phyloP scores from a whole-genome alignment of 2,888 invertebrate species.

The Gymnocheta viridis region DNA sequence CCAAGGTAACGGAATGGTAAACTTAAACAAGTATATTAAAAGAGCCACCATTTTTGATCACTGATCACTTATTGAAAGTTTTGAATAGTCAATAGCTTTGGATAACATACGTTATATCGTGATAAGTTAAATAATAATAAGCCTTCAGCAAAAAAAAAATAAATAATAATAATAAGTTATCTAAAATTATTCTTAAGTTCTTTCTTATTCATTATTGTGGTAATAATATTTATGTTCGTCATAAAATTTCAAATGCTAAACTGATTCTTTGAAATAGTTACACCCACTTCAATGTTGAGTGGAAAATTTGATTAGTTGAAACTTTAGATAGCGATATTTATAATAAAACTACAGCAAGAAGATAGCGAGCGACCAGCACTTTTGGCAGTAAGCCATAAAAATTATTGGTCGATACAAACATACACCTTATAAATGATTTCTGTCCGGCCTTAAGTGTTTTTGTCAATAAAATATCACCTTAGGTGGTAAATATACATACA shows the following conservation, averaged over 20 bases:
- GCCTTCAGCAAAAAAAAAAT: no score
- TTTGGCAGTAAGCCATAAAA: conserved; percentile 23
- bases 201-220: background rate
- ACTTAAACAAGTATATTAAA: no score
- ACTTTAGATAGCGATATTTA: background rate
- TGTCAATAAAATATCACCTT: conserved; percentile 59
- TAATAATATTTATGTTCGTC: conserved; percentile 30
- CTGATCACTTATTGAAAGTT: no score
- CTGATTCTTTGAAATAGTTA: conserved; percentile 5
- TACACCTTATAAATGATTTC: conserved; percentile 27
- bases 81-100: no score
- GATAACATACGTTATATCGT: no score
- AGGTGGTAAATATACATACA: conserved; percentile 21
- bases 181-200: background rate
- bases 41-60: no score
- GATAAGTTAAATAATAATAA: no score
- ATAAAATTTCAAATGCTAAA: background rate
- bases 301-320: background rate
- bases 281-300: conserved; percentile 13
- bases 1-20: no score
- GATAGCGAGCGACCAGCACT: background rate
- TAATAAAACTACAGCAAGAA: background rate
- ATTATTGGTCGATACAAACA: background rate
- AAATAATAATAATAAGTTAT: background rate
- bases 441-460: conserved; percentile 4